Evolutionary conservation across 2,797 vertebrate species (phyloP).

Genomic region (Gallirallus australis): DNA sequence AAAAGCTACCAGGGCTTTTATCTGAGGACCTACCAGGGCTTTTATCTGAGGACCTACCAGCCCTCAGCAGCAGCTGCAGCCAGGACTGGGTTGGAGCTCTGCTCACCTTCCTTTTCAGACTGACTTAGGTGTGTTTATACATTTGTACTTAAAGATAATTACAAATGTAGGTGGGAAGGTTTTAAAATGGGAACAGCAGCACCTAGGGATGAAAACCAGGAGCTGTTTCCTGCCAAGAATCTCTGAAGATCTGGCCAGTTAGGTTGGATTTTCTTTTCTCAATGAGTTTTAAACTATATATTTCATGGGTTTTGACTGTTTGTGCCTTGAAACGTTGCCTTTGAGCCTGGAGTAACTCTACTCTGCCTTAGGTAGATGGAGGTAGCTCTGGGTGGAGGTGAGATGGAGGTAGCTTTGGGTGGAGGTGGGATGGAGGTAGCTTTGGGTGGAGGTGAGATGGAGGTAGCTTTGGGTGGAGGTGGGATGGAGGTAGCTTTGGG

Average conservation of each 20-base stretch:
- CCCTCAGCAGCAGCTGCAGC: background rate
- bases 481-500: background rate
- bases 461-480: background rate
- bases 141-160: background rate
- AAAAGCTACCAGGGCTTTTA: background rate
- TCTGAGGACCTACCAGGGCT: background rate
- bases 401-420: no score
- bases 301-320: background rate
- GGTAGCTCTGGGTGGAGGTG: no score
- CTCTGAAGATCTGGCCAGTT: background rate
- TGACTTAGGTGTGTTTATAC: background rate
- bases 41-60: background rate
- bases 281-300: background rate
- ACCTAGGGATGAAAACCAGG: background rate
- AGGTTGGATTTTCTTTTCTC: background rate
- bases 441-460: background rate
- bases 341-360: background rate
- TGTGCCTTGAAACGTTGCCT: background rate
- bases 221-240: background rate
- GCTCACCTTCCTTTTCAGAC: background rate
- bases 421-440: background rate
- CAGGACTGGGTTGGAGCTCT: background rate
- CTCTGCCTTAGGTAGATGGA: background rate
- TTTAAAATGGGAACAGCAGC: background rate
- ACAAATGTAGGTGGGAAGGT: background rate